phyloP scores from a whole-genome alignment of 2,113 vertebrate genomes.

The Nesogale talazaci region DNA sequence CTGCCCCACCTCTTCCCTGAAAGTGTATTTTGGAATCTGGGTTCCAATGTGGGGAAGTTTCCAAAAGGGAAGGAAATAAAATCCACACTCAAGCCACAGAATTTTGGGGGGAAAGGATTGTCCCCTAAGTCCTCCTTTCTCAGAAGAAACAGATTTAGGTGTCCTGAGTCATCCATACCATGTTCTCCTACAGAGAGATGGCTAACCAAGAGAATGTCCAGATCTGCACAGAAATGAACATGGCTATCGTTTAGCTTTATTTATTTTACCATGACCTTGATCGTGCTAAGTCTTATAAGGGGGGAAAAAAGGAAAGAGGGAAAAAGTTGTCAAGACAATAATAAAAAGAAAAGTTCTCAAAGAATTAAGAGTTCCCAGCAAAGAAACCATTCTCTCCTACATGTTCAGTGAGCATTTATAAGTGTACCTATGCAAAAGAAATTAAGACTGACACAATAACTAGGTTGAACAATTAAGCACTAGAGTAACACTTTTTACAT shows the following conservation, averaged over 20 bases:
- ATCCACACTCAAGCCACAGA: background rate
- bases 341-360: background rate
- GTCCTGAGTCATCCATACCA: background rate
- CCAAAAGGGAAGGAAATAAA: constrained; percentile 31
- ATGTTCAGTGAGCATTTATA: background rate
- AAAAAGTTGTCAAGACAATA: background rate
- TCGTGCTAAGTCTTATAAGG: background rate
- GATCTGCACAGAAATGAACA: background rate
- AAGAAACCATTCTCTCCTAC: background rate
- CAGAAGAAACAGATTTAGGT: background rate
- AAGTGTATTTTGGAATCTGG: constrained; percentile 29
- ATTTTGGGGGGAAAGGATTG: background rate
- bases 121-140: background rate
- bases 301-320: background rate
- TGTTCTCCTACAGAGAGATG: background rate
- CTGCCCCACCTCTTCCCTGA: constrained; percentile 11
- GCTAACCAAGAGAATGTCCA: background rate
- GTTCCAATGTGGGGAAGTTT: constrained; percentile 48
- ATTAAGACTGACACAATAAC: background rate
- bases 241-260: background rate
- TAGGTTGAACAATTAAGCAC: background rate
- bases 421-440: background rate
- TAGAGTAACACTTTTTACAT: background rate
- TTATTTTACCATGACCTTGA: constrained; percentile 32
- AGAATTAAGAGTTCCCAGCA: background rate